Evolutionary conservation across 2,888 invertebrate species (phyloP), one percentile per base, ranked within the genome.

Genomic region (Pharmacophagus antenor): DNA sequence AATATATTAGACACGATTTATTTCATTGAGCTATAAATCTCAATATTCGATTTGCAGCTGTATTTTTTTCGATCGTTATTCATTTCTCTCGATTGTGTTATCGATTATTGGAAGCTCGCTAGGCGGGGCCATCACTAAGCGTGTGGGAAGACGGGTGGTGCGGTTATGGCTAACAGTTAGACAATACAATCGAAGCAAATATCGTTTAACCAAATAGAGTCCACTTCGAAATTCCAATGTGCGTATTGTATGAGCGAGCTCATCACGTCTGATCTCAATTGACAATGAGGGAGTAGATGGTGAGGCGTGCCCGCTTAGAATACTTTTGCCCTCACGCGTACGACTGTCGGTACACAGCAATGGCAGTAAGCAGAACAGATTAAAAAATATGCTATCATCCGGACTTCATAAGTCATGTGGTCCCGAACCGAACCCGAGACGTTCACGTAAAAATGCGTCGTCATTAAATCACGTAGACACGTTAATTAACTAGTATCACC

Each of bases 121-220:
- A 44, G 15, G 0, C 5, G 5, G 48, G 48, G 7, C 6, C 60
- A 60, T 56, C 60, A 50, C 60, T 60, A 4, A 8, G 23, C 23
- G 23, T 50, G 50, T 58, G 53, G 58, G 48, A 53, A 58, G 58
- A 44, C 31, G 46, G 49, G 49, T 15, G 20, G 23, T 31, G 27
- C 59, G 37, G 51, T 51, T 50, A 56, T 51, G 23, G 50, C 51
- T 56, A 56, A 47, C 55, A 10, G 55, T 55, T 56, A 55, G 56
- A 60, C 56, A 56, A 60, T 60, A 37, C 8, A 44, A 56, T 55
- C 60, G 25, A 6, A 22, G 47, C 50, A 27, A 58, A 50, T 59
- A 59, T 60, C 50, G 44, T 55, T 51, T 20, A n/a, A 37, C 51
- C 51, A 47, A 56, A 60, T 51, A 51, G 18, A 60, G 51, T 12